A percentile compares a stretch with the other conserved stretches of the same genome.
phyloP scores from a whole-genome alignment of 1,140 invertebrate genomes.

The Orchestia grillus region DNA sequence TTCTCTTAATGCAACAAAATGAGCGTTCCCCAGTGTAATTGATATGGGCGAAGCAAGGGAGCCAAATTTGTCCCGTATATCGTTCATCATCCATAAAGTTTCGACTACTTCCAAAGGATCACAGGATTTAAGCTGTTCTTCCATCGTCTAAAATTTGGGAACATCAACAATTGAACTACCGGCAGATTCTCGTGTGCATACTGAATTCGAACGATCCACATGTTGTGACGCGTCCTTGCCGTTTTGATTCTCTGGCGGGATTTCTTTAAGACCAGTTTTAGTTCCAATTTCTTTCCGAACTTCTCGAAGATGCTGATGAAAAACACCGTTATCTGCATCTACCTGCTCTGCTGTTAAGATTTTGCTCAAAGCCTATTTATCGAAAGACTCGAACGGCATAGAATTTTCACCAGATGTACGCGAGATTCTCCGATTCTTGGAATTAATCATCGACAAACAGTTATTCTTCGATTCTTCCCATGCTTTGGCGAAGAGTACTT shows the following conservation, averaged over 20 bases:
- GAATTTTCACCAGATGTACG: neutral
- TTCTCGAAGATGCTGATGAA: neutral
- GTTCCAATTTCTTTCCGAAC: neutral
- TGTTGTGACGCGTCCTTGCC: neutral
- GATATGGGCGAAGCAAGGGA: neutral
- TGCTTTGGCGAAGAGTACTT: neutral
- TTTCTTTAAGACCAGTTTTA: neutral
- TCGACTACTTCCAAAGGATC: slow-evolving; percentile 8
- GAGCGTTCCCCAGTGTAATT: no score
- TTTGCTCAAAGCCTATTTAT: neutral
- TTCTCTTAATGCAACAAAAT: no score
- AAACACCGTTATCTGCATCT: neutral
- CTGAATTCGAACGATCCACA: neutral
- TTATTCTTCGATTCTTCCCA: neutral
- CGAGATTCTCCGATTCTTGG: neutral
- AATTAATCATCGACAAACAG: neutral
- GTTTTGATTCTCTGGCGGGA: neutral
- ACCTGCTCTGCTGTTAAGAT: neutral
- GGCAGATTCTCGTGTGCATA: neutral
- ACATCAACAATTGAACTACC: neutral
- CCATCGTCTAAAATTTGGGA: neutral
- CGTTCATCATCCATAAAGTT: neutral
- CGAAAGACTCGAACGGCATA: neutral
- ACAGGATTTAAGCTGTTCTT: neutral
- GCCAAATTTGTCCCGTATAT: neutral